Conservation (phyloP, 2,113 vertebrate species). For the Enhydra lutris region DNA sequence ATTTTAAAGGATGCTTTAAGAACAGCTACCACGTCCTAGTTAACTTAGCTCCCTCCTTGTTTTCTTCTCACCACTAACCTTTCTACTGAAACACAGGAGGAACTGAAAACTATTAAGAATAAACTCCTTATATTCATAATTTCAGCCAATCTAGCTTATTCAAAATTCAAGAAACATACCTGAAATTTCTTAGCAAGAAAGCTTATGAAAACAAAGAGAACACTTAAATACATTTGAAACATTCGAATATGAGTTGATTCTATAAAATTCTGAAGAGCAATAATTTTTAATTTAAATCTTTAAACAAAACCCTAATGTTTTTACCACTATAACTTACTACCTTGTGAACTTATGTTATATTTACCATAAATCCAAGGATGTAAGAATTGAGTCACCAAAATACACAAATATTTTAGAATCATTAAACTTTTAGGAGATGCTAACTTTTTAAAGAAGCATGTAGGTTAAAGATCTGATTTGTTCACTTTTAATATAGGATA, state of each 20-base stretch:
- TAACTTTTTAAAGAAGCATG: not conserved
- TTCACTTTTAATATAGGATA: not conserved
- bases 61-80: not conserved
- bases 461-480: not conserved
- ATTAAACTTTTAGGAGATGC: not conserved
- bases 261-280: not conserved
- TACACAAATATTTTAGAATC: not conserved
- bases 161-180: not conserved
- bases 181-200: not conserved
- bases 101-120: constrained; percentile 3
- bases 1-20: not conserved
- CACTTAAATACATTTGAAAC: not conserved
- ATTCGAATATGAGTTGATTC: not conserved
- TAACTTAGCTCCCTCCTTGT: not conserved
- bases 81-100: not conserved
- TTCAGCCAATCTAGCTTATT: not conserved
- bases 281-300: not conserved
- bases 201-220: not conserved
- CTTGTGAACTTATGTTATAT: not conserved
- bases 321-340: not conserved
- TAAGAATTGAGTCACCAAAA: not conserved
- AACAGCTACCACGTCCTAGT: not conserved
- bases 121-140: not conserved
- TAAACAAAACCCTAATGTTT: not conserved
- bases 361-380: not conserved